These are phyloP conservation scores for Calycopis cecrops DNA, from an alignment of 1,140 invertebrate genomes.

Conservation along the genomic window DNA sequence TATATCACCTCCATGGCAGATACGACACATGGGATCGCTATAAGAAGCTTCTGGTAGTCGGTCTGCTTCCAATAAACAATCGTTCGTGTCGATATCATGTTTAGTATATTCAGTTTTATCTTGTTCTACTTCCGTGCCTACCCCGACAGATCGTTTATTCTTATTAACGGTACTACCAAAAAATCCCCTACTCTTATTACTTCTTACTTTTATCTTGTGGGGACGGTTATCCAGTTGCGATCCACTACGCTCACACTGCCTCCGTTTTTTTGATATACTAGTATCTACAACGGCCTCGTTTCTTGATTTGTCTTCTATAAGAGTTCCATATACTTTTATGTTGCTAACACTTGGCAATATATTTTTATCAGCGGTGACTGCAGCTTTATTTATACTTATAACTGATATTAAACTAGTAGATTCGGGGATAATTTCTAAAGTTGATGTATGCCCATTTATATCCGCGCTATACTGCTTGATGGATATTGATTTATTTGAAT, in stretches of 20 bases:
- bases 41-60: conserved; percentile 35
- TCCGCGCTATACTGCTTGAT: too few species aligned
- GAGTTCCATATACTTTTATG: too few species aligned
- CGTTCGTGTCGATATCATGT: conserved; percentile 12
- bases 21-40: conserved; percentile 59
- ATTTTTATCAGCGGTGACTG: too few species aligned
- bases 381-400: too few species aligned
- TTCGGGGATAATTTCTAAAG: too few species aligned
- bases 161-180: conserved; percentile 28
- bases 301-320: too few species aligned
- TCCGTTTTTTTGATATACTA: background rate
- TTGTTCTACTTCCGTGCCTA: conserved; percentile 32
- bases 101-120: conserved; percentile 20
- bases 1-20: conserved; percentile 58
- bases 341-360: too few species aligned
- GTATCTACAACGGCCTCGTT: too few species aligned
- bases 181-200: conserved; percentile 41
- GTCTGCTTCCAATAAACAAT: conserved; percentile 4
- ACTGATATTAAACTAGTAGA: too few species aligned
- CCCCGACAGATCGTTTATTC: conserved; percentile 29
- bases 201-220: conserved; percentile 57
- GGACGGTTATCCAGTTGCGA: conserved; percentile 37
- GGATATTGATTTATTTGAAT: too few species aligned
- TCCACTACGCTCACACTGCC: conserved; percentile 24
- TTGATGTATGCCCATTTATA: too few species aligned